These are phyloP conservation scores for Phragmatobia fuliginosa DNA, from an alignment of 2,888 invertebrate genomes.

Conservation along the genomic window DNA sequence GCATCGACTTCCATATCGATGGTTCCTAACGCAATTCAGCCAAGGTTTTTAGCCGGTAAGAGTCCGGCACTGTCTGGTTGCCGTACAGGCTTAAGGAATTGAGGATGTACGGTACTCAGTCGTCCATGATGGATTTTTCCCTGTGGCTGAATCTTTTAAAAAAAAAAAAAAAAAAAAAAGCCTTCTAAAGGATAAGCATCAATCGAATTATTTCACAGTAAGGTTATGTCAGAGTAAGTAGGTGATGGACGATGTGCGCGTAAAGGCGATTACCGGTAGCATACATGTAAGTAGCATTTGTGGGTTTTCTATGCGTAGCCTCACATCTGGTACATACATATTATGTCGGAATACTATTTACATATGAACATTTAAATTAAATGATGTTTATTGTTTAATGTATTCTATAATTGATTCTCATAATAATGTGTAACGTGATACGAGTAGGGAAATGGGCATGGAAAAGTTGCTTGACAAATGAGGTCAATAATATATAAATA, in stretches of 20 bases:
- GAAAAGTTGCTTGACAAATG: neutral
- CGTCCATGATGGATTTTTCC: too few species aligned
- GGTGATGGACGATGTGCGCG: conserved; percentile 65
- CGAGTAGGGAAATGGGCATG: neutral
- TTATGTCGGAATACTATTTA: neutral
- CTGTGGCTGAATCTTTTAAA: too few species aligned
- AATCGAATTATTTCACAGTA: conserved; percentile 61
- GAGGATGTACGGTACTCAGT: too few species aligned
- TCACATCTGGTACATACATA: neutral
- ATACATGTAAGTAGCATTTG: conserved; percentile 21
- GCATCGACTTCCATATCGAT: too few species aligned
- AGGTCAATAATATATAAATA: too few species aligned
- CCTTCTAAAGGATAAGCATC: conserved; percentile 32
- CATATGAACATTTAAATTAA: neutral
- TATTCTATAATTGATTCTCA: neutral
- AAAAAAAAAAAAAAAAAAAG: too few species aligned
- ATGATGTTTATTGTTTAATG: neutral
- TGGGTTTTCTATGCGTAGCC: conserved; percentile 40
- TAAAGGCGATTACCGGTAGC: conserved; percentile 57
- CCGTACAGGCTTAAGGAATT: too few species aligned
- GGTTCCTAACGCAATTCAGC: too few species aligned
- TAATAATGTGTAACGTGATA: neutral
- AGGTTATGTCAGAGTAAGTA: conserved; percentile 64
- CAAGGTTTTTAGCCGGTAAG: too few species aligned
- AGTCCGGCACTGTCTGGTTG: too few species aligned